Evolutionary conservation across 2,113 vertebrate species (phyloP), one percentile per base, ranked within the genome.

Genomic region (Tupaia chinensis): DNA sequence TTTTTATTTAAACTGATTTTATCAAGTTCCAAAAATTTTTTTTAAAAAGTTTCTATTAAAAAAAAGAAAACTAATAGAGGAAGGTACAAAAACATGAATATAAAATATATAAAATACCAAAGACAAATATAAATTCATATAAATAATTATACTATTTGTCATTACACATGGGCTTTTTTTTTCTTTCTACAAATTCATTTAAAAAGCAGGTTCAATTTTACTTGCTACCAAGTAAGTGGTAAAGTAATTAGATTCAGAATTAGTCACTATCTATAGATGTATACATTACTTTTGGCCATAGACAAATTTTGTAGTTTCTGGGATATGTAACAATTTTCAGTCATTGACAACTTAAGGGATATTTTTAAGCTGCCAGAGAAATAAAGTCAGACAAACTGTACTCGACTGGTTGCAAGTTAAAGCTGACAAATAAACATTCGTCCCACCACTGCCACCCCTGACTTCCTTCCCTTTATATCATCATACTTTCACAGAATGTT

Each of bases 341-440:
- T 29, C 13, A 76, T 19, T 92, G 22, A 70, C 76, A 54, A 34
- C 4, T 70, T 53, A 72, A 4, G 22, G 29, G 23, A 83, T 73
- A 63, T 27, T 63, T 90, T 87, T 20, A 60, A 54, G 77, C 53
- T 54, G 29, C 15, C 25, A 73, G 25, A n/a, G 20, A 19, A 68
- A 72, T 16, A 53, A 86, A 76, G 66, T 0, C 25, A 58, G 66
- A 19, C 20, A 81, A 53, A 74, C 27, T 34, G 14, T 56, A 65
- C 80, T 63, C 87, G 82, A 32, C n/a, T 87, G 70, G 29, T 77
- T 95, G 69, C 60, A 74, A 53, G 29, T 70, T 84, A 85, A 89
- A 86, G 72, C 11, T 78, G 65, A 32, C 53, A 78, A 63, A 27
- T 66, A 80, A 92, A 56, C 22, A 32, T 32, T 32, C 9, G 79